These are phyloP conservation scores for Cephus cinctus DNA, from an alignment of 1,140 invertebrate genomes.

Conservation along the genomic window DNA sequence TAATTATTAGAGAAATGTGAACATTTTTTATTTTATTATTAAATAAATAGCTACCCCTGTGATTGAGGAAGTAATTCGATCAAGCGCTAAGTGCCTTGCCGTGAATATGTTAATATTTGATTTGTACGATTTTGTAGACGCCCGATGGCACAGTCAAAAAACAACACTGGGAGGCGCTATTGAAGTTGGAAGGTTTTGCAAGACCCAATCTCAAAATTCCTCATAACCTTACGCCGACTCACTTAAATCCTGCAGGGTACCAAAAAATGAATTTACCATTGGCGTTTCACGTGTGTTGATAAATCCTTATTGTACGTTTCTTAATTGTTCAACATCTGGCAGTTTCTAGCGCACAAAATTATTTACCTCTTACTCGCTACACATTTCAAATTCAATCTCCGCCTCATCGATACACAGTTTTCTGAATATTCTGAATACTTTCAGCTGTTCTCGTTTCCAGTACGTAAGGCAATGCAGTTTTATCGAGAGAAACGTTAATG, in stretches of 20 bases:
- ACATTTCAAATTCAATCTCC: background rate
- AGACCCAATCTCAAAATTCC: constrained; percentile 5
- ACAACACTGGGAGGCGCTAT: constrained; percentile 9
- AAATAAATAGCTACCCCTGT: too few species aligned
- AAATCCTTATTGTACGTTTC: too few species aligned
- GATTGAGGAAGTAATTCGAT: too few species aligned
- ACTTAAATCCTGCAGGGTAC: constrained; percentile 4
- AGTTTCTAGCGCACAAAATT: background rate
- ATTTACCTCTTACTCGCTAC: background rate
- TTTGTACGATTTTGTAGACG: constrained; percentile 8
- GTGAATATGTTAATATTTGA: too few species aligned
- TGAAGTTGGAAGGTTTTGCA: background rate
- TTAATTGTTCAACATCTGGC: too few species aligned
- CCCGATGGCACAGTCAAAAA: constrained; percentile 13
- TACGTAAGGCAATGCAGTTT: constrained; percentile 9
- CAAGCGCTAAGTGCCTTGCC: too few species aligned
- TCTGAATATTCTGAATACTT: background rate
- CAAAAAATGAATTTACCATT: constrained; percentile 11
- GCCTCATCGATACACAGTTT: background rate
- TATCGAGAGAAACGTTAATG: constrained; percentile 1
- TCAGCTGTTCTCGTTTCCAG: constrained; percentile 8
- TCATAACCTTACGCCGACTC: constrained; percentile 3
- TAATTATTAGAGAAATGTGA: too few species aligned
- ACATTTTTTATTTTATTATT: too few species aligned
- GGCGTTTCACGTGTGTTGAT: constrained; percentile 11